Percentiles rank a stretch among this genome's conserved stretches.
Evolutionary conservation across 1,140 invertebrate genomes (phyloP).

Genomic region (Leptonema lineaticorne): DNA sequence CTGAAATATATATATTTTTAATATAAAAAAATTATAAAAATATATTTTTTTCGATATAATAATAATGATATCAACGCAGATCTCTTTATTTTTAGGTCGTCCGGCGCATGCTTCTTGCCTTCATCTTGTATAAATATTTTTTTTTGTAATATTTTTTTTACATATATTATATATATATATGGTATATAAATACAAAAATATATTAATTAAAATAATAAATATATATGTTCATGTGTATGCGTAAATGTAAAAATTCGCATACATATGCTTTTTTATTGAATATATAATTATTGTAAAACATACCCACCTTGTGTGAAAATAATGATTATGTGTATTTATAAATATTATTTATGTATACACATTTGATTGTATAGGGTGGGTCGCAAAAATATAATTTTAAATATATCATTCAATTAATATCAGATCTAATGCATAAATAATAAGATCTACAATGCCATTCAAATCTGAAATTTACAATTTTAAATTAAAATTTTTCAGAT

Average conservation of each 20-base stretch:
- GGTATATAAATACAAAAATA: too few species aligned
- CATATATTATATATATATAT: too few species aligned
- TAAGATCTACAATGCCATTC: too few species aligned
- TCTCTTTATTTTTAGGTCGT: conserved; percentile 38
- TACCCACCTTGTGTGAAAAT: conserved; percentile 5
- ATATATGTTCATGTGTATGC: conserved; percentile 4
- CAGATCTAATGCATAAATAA: too few species aligned
- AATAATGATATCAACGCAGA: conserved; percentile 20
- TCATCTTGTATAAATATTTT: conserved; percentile 39
- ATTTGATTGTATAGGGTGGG: too few species aligned
- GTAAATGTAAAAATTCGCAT: too few species aligned
- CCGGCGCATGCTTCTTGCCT: conserved; percentile 66
- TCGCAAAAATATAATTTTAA: too few species aligned
- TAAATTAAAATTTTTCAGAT: too few species aligned
- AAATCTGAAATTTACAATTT: too few species aligned
- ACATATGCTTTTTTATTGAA: not conserved
- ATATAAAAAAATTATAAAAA: not conserved
- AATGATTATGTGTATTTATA: not conserved
- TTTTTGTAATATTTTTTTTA: conserved; percentile 19
- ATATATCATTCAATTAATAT: too few species aligned
- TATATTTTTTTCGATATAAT: not conserved
- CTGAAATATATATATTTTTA: conserved; percentile 1
- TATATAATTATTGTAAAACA: conserved; percentile 7
- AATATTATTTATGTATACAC: not conserved
- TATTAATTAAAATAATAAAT: conserved; percentile 6